These are phyloP conservation scores for Carassius auratus DNA, from an alignment of 2,113 vertebrate species.

Conservation along the genomic window DNA sequence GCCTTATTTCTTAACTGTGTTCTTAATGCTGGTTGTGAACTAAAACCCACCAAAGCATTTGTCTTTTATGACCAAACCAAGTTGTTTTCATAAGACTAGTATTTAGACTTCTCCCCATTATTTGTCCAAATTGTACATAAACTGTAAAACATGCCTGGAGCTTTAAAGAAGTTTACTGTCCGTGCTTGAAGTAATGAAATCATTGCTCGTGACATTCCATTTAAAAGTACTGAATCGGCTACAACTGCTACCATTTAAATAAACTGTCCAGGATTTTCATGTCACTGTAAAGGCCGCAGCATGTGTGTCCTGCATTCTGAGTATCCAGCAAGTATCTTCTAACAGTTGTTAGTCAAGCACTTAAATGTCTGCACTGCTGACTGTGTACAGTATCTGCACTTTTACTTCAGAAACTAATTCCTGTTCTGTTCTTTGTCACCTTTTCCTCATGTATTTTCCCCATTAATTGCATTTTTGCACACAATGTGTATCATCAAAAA, in stretches of 20 bases:
- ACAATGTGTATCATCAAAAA: slow-evolving; percentile 24
- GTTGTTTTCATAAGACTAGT: not conserved
- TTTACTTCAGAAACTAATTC: not conserved
- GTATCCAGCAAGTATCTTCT: not conserved
- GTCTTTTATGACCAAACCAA: not conserved
- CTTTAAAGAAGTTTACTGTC: not conserved
- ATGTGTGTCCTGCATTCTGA: not conserved
- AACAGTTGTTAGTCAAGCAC: not conserved
- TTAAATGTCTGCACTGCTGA: not conserved
- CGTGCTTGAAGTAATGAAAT: not conserved
- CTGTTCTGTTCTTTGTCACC: not conserved
- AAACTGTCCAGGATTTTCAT: not conserved
- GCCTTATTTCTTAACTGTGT: slow-evolving; percentile 17
- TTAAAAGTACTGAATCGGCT: not conserved
- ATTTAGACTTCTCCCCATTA: not conserved
- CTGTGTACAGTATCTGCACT: not conserved
- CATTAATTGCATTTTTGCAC: slow-evolving; percentile 40
- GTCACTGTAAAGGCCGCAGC: not conserved
- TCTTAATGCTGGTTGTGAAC: not conserved
- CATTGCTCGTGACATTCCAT: not conserved
- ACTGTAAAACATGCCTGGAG: slow-evolving; percentile 9
- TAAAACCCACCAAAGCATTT: slow-evolving; percentile 26
- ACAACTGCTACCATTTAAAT: not conserved
- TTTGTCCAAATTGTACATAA: slow-evolving; percentile 11
- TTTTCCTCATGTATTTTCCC: not conserved